These are phyloP conservation scores for Drepanosiphum platanoidis DNA, from an alignment of 2,888 invertebrate genomes.

Conservation along the genomic window DNA sequence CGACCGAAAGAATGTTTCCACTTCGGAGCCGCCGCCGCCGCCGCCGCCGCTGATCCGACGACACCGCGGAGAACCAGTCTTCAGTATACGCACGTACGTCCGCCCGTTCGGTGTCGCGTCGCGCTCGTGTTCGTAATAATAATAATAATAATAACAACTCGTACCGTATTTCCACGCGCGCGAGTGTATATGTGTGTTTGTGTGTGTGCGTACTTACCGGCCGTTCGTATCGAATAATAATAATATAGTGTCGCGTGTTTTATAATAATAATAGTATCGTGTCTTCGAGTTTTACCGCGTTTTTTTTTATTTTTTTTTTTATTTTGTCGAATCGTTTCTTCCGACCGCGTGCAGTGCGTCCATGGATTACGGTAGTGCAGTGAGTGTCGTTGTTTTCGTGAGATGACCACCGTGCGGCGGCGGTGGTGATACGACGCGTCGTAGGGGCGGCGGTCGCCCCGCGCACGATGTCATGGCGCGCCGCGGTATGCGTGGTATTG, in stretches of 20 bases:
- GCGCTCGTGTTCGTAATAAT: too few species aligned
- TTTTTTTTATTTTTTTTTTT: too few species aligned
- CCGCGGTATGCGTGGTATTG: constrained; percentile 9
- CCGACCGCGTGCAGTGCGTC: neutral
- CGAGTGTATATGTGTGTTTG: too few species aligned
- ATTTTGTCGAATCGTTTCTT: neutral
- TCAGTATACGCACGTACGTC: constrained; percentile 51
- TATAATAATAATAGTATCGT: too few species aligned
- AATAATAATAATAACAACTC: too few species aligned
- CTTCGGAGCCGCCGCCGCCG: constrained; percentile 55
- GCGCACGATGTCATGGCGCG: constrained; percentile 51
- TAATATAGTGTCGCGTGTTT: too few species aligned
- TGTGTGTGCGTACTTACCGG: too few species aligned
- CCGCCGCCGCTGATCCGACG: constrained; percentile 31
- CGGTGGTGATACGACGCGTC: constrained; percentile 23
- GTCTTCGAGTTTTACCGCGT: neutral
- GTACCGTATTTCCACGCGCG: neutral
- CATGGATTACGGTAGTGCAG: constrained; percentile 58
- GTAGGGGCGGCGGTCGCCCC: neutral
- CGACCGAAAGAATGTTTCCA: constrained; percentile 62
- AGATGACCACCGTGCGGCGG: neutral
- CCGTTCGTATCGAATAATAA: too few species aligned
- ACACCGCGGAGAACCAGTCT: constrained; percentile 49
- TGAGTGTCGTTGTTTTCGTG: constrained; percentile 10
- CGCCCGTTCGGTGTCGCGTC: constrained; percentile 13